Evolutionary conservation across 2,113 vertebrate species (phyloP).

Genomic region (Salvelinus alpinus): DNA sequence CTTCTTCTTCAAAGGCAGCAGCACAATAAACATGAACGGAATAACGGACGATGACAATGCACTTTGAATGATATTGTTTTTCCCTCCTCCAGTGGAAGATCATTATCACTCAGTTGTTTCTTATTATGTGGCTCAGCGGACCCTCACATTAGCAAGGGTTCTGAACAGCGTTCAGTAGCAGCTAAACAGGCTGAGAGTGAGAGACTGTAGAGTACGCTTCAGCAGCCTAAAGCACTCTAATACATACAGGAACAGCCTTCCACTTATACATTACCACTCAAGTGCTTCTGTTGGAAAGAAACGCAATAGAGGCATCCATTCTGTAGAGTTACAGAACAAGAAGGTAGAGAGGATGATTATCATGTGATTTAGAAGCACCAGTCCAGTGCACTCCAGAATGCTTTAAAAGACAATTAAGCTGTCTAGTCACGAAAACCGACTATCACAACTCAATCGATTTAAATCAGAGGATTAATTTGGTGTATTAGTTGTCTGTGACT

Average conservation of each 20-base stretch:
- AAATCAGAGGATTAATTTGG: too few species aligned
- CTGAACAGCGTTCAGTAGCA: conserved; percentile 17
- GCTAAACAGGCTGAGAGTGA: neutral
- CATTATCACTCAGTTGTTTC: conserved; percentile 45
- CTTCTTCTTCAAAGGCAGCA: conserved; percentile 1
- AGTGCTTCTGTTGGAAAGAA: neutral
- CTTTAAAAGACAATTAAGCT: too few species aligned
- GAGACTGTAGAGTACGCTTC: neutral
- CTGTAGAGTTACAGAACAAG: too few species aligned
- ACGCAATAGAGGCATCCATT: too few species aligned
- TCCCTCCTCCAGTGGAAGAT: conserved; percentile 23
- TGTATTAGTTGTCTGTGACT: neutral
- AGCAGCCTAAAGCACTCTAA: conserved; percentile 12
- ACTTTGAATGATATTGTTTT: conserved; percentile 27
- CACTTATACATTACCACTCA: neutral
- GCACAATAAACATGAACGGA: conserved; percentile 12
- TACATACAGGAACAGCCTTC: conserved; percentile 3
- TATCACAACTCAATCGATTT: too few species aligned
- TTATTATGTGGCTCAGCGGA: conserved; percentile 33
- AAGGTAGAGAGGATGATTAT: too few species aligned
- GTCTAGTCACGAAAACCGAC: too few species aligned
- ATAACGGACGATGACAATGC: conserved; percentile 12
- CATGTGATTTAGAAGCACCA: too few species aligned
- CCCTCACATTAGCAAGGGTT: conserved; percentile 20
- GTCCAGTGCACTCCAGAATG: too few species aligned